Evolutionary conservation across 1,140 invertebrate genomes (phyloP).

Genomic region (Thalassaphorura encarpata): DNA sequence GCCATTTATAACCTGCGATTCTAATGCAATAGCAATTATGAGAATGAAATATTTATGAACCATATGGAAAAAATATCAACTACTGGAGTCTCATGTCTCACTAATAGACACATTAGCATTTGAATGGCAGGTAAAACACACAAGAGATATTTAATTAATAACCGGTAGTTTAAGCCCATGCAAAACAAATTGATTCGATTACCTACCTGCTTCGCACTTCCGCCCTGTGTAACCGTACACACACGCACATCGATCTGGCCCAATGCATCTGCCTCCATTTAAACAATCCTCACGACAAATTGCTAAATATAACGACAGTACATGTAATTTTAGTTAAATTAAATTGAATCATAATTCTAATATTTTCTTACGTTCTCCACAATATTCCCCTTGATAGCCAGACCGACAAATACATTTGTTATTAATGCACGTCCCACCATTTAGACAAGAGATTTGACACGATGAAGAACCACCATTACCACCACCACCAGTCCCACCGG

Average conservation of each 20-base stretch:
- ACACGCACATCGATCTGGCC: conserved; percentile 72
- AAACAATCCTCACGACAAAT: conserved; percentile 66
- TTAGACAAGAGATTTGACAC: conserved; percentile 50
- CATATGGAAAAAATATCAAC: too few relatives aligned
- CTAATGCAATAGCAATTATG: too few relatives aligned
- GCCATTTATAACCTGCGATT: too few relatives aligned
- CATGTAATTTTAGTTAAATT: neutral
- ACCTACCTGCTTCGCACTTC: conserved; percentile 64
- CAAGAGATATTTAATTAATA: too few relatives aligned
- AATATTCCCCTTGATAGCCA: conserved; percentile 65
- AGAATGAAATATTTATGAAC: too few relatives aligned
- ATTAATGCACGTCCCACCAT: conserved; percentile 63
- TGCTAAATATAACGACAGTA: conserved; percentile 44
- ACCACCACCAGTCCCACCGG: conserved; percentile 6
- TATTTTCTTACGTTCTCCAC: conserved; percentile 58
- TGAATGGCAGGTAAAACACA: too few relatives aligned
- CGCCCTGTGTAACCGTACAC: conserved; percentile 73
- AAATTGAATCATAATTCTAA: neutral
- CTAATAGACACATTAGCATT: too few relatives aligned
- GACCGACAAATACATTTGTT: conserved; percentile 56
- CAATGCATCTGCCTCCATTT: conserved; percentile 75
- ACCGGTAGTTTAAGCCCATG: too few relatives aligned
- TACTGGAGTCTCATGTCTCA: too few relatives aligned
- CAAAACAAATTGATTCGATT: too few relatives aligned
- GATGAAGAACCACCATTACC: neutral